phyloP scores from a whole-genome alignment of 1,140 invertebrate species.

The Anthonomus grandis region DNA sequence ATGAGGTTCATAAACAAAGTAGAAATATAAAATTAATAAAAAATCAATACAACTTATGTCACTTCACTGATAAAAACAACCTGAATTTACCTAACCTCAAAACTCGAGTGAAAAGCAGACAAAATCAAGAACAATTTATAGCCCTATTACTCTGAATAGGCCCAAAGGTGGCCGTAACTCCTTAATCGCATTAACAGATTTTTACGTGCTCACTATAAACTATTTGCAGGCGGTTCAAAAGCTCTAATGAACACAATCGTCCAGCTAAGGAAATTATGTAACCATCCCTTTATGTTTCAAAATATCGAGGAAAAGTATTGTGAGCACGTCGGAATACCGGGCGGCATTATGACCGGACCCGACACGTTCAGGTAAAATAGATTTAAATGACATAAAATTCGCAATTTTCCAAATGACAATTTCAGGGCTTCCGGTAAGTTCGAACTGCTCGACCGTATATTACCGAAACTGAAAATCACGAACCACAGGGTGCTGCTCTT shows the following conservation, averaged over 20 bases:
- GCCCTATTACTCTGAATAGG: no score
- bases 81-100: no score
- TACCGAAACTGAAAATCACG: slow-evolving; percentile 90
- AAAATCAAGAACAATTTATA: no score
- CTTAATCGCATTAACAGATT: no score
- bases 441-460: slow-evolving; percentile 94
- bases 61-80: no score
- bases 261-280: slow-evolving; percentile 96
- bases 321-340: slow-evolving; percentile 76
- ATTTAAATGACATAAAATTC: not conserved
- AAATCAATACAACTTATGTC: no score
- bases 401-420: not conserved
- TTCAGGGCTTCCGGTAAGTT: slow-evolving; percentile 91
- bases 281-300: slow-evolving; percentile 99
- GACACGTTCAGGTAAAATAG: slow-evolving; percentile 60
- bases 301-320: slow-evolving; percentile 98
- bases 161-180: no score
- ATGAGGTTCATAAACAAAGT: no score
- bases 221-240: slow-evolving; percentile 73
- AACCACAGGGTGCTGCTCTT: slow-evolving; percentile 94
- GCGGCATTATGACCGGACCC: slow-evolving; percentile 73
- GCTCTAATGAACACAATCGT: slow-evolving; percentile 99
- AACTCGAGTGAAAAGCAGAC: no score
- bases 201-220: no score
- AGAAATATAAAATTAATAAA: no score